Evolutionary conservation across 64 coral and sea anemone species (phyloP), one percentile per base, ranked within the genome.

Genomic region (Astreopora myriophthalma): DNA sequence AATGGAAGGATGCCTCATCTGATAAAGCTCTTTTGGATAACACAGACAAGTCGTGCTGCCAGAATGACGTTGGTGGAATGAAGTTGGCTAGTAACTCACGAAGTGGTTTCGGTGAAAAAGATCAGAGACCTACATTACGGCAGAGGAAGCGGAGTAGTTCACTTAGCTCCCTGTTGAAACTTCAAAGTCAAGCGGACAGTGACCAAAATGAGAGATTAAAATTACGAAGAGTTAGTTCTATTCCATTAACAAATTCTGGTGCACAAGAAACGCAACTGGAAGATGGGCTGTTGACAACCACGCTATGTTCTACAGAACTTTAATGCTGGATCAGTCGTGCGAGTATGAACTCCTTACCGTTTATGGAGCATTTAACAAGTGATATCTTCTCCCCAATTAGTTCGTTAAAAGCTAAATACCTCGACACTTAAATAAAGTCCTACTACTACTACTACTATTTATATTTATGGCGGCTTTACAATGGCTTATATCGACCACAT

Each of bases 111-210:
- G 74, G 29, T 1, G 44, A 51, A 13, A 48, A 51, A 28, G 40
- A 78, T 29, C n/a, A 52, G 23, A 51, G 11, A 51, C 40, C 40
- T 3, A 51, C 28, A 29, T 14, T 52, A 32, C n/a, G 23, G n/a
- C n/a, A n/a, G 2, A 78, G 74, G 17, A 78, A 78, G 23, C 74
- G 74, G 51, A 78, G 74, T 37, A 78, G 74, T 16, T 78, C 74
- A 0, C 11, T 78, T 8, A 78, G 42, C 14, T 29, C 38, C 30
- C 51, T 77, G 14, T n/a, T 28, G 13, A n/a, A 49, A 49, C 76
- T 61, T 16, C 76, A 80, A 34, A 25, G 10, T 2, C 29, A 44
- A 10, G 31, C 12, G 3, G 28, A 34, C 28, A 36, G 9, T 2
- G 73, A 76, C 12, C 48, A 34, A 29, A 51, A n/a, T 22, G 48